Evolutionary conservation across 1,140 invertebrate species (phyloP).

Genomic region (Acromyrmex charruanus): DNA sequence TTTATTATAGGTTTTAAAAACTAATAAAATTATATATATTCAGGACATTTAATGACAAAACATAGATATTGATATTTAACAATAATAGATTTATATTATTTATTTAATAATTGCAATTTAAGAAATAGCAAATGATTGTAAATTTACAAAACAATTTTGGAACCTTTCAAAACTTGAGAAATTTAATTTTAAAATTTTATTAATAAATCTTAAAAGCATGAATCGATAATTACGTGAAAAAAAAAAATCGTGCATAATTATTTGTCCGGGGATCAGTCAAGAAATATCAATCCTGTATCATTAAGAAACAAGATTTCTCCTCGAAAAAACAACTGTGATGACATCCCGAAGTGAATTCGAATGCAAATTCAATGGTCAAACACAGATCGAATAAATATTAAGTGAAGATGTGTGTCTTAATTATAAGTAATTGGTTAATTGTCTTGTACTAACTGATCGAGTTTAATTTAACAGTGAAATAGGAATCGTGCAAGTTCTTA

Average conservation of each 20-base stretch:
- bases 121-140: neutral
- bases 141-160: neutral
- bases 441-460: slow-evolving; percentile 75
- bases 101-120: neutral
- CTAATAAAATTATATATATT: too few species aligned
- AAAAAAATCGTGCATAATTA: slow-evolving; percentile 25
- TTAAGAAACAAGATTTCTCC: slow-evolving; percentile 69
- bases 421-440: slow-evolving; percentile 82
- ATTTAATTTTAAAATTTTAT: neutral
- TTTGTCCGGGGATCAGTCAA: slow-evolving; percentile 72
- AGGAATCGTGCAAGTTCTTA: slow-evolving; percentile 17
- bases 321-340: slow-evolving; percentile 61
- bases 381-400: slow-evolving; percentile 77
- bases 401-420: slow-evolving; percentile 80
- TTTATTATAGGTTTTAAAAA: too few species aligned
- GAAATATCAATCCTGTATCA: slow-evolving; percentile 76
- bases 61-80: too few species aligned
- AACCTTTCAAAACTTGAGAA: neutral
- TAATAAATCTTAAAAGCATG: neutral
- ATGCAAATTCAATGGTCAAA: slow-evolving; percentile 78
- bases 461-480: slow-evolving; percentile 49
- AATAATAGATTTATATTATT: neutral
- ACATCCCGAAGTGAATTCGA: slow-evolving; percentile 68
- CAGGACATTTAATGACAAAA: too few species aligned
- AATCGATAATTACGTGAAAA: neutral